phyloP scores from a whole-genome alignment of 2,113 vertebrate species.

The Paradisaea rubra region DNA sequence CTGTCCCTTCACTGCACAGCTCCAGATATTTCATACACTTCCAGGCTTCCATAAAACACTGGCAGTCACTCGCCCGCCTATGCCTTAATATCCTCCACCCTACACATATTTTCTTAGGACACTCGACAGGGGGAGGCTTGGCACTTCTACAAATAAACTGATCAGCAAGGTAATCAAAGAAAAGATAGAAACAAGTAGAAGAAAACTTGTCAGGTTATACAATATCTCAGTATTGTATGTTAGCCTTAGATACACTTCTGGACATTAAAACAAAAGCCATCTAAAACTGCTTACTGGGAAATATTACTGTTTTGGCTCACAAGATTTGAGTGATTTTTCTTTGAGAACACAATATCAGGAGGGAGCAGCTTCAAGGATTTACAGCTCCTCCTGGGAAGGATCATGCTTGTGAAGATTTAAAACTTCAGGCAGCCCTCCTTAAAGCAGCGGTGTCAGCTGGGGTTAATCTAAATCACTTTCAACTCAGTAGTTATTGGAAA shows the following conservation, averaged over 20 bases:
- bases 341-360: not conserved
- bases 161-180: not conserved
- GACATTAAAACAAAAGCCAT: not conserved
- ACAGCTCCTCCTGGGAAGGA: not conserved
- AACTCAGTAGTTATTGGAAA: slow-evolving; percentile 36
- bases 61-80: not conserved
- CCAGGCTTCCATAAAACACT: not conserved
- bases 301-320: not conserved
- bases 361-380: slow-evolving; percentile 31
- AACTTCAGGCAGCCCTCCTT: slow-evolving; percentile 27
- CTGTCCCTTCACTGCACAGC: not conserved
- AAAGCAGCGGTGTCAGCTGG: not conserved
- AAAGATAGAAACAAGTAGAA: not conserved
- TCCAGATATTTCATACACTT: not conserved
- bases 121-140: rapidly evolving
- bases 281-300: not conserved
- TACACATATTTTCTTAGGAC: not conserved
- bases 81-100: not conserved
- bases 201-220: not conserved
- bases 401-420: slow-evolving; percentile 5
- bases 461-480: slow-evolving; percentile 51
- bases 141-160: not conserved
- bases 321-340: not conserved
- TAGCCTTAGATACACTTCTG: not conserved
- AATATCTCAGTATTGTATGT: not conserved